Base-by-base conservation (phyloP, 35 echinoderm and acorn worm genomes). In the Eucidaris tribuloides region DNA sequence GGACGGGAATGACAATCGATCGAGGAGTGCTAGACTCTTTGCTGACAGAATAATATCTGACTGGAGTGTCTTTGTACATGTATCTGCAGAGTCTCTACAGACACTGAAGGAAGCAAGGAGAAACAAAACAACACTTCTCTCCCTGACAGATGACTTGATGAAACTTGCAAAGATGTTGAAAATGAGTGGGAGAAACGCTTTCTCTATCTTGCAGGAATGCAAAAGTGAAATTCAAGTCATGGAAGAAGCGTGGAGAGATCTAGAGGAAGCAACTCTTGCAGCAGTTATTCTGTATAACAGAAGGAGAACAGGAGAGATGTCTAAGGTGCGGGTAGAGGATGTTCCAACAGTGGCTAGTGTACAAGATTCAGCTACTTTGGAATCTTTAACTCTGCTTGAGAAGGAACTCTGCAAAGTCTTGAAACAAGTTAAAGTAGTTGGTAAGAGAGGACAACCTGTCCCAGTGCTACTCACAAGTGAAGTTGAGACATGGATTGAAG, bases 211-310 rank as follows among this genome's bases (percentile, higher is more conserved):
- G n/a, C n/a, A n/a, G n/a, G n/a, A n/a, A n/a, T n/a, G n/a, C n/a
- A n/a, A n/a, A n/a, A n/a, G n/a, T n/a, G n/a, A n/a, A n/a, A n/a
- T n/a, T n/a, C n/a, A n/a, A n/a, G n/a, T n/a, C n/a, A n/a, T n/a
- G n/a, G n/a, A n/a, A n/a, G n/a, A n/a, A n/a, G n/a, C n/a, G n/a
- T n/a, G n/a, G n/a, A n/a, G n/a, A n/a, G n/a, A n/a, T n/a, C n/a
- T n/a, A n/a, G n/a, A n/a, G n/a, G n/a, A n/a, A n/a, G n/a, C n/a
- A n/a, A n/a, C n/a, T n/a, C n/a, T n/a, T n/a, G n/a, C 27, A 29
- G 5, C 6, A 62, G 23, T 62, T 4, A 80, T 81, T 41, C 24
- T 87, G 2, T 87, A 81, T 31, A 87, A 87, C 28, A 5, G 76
- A 36, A 36, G 76, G 35, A 58, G 85, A 20, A 46, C 30, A 33